These are phyloP conservation scores for Epicampocera succincta DNA, from an alignment of 2,888 invertebrate genomes.

Conservation along the genomic window DNA sequence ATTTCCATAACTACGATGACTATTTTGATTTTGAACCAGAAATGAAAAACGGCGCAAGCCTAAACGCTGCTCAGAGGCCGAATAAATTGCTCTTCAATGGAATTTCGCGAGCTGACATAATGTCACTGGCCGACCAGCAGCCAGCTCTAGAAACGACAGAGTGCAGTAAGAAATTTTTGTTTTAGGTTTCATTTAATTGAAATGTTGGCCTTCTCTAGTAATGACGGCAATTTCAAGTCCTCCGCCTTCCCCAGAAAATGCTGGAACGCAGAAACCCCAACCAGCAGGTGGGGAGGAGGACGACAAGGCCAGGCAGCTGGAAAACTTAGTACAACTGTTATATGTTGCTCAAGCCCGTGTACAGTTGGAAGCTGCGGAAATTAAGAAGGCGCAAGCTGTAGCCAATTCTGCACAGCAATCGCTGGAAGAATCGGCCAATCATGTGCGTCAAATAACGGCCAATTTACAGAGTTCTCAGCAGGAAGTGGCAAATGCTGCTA, in stretches of 20 bases:
- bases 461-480: constrained; percentile 80
- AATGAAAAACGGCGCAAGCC: constrained; percentile 38
- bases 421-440: constrained; percentile 80
- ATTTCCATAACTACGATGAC: constrained; percentile 57
- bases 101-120: constrained; percentile 25
- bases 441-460: constrained; percentile 79
- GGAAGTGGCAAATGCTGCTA: constrained; percentile 80
- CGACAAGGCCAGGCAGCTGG: constrained; percentile 72
- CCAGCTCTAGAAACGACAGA: constrained; percentile 29
- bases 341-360: constrained; percentile 81
- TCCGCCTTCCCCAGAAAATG: neutral
- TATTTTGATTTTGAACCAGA: constrained; percentile 68
- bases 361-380: constrained; percentile 80
- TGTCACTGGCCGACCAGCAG: constrained; percentile 2
- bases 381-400: constrained; percentile 79
- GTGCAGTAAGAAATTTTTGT: constrained; percentile 35
- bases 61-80: constrained; percentile 24
- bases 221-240: neutral
- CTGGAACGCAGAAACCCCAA: neutral
- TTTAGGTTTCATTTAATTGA: neutral
- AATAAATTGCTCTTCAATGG: constrained; percentile 44
- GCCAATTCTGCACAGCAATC: constrained; percentile 78
- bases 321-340: constrained; percentile 78
- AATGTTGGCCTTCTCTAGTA: constrained; percentile 4
- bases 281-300: constrained; percentile 41